Evolutionary conservation across 1,140 invertebrate genomes (phyloP).

Genomic region (Drosophila gunungcola): DNA sequence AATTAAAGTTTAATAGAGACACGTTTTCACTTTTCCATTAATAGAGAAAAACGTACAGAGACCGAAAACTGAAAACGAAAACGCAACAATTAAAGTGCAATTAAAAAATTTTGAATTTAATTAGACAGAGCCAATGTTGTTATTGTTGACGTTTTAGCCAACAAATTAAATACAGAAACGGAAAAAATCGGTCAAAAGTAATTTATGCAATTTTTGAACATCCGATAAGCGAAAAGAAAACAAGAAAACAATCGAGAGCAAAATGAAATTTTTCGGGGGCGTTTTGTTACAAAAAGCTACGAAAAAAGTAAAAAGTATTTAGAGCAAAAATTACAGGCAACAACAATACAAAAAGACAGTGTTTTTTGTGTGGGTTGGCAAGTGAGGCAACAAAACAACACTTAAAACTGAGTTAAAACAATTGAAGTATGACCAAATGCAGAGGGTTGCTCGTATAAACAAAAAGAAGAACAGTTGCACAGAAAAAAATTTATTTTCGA

Average conservation of each 20-base stretch:
- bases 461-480: slow-evolving; percentile 16
- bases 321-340: slow-evolving; percentile 73
- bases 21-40: slow-evolving; percentile 73
- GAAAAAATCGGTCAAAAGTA: slow-evolving; percentile 52
- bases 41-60: slow-evolving; percentile 30
- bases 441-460: slow-evolving; percentile 16
- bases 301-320: slow-evolving; percentile 67
- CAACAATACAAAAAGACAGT: slow-evolving; percentile 13
- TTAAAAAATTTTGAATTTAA: slow-evolving; percentile 69
- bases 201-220: slow-evolving; percentile 74
- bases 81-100: slow-evolving; percentile 70
- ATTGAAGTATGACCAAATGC: slow-evolving; percentile 76
- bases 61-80: slow-evolving; percentile 55
- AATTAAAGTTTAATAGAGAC: slow-evolving; percentile 64
- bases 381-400: slow-evolving; percentile 55
- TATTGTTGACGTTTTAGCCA: slow-evolving; percentile 21
- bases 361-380: slow-evolving; percentile 40
- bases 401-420: slow-evolving; percentile 49
- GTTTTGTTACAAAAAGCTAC: slow-evolving; percentile 52
- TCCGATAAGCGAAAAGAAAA: slow-evolving; percentile 30
- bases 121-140: slow-evolving; percentile 25
- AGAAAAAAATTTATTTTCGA: neutral
- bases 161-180: slow-evolving; percentile 32
- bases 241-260: slow-evolving; percentile 28
- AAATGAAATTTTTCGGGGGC: slow-evolving; percentile 63